A percentile compares a stretch with the other conserved stretches of the same genome.
phyloP scores from a whole-genome alignment of 2,888 invertebrate genomes.

The Hydroisotoma schaefferi region DNA sequence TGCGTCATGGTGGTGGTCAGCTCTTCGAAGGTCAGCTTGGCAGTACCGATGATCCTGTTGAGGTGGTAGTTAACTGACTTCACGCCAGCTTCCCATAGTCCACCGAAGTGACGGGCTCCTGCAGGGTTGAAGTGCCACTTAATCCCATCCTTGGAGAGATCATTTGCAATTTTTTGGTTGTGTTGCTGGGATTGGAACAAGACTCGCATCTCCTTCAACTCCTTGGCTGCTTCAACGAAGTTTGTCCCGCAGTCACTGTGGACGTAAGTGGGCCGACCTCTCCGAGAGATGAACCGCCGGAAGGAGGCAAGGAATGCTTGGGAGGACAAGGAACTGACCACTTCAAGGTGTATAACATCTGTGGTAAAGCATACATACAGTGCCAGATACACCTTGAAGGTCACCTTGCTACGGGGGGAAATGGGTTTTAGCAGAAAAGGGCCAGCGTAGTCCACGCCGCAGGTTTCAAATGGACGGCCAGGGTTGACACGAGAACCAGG shows the following conservation, averaged over 20 bases:
- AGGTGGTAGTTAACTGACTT: slow-evolving; percentile 50
- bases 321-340: slow-evolving; percentile 49
- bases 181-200: background rate
- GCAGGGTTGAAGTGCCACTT: slow-evolving; percentile 51
- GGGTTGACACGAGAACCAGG: slow-evolving; percentile 44
- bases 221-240: slow-evolving; percentile 30
- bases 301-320: slow-evolving; percentile 50
- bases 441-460: slow-evolving; percentile 34
- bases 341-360: slow-evolving; percentile 44
- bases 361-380: slow-evolving; percentile 20
- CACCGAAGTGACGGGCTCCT: slow-evolving; percentile 50
- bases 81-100: slow-evolving; percentile 51
- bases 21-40: slow-evolving; percentile 49
- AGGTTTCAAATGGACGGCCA: slow-evolving; percentile 43
- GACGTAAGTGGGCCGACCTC: slow-evolving; percentile 48
- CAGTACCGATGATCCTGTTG: slow-evolving; percentile 45
- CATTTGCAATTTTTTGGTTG: background rate
- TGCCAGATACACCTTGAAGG: slow-evolving; percentile 5
- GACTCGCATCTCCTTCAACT: slow-evolving; percentile 28
- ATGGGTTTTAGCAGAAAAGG: slow-evolving; percentile 3
- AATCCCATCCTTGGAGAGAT: slow-evolving; percentile 35
- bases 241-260: slow-evolving; percentile 50
- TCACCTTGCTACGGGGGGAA: background rate
- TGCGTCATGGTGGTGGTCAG: slow-evolving; percentile 49
- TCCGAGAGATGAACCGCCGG: slow-evolving; percentile 48